These are phyloP conservation scores for Sebastolobus altivelis DNA, from an alignment of 2,797 vertebrate species.

Conservation along the genomic window DNA sequence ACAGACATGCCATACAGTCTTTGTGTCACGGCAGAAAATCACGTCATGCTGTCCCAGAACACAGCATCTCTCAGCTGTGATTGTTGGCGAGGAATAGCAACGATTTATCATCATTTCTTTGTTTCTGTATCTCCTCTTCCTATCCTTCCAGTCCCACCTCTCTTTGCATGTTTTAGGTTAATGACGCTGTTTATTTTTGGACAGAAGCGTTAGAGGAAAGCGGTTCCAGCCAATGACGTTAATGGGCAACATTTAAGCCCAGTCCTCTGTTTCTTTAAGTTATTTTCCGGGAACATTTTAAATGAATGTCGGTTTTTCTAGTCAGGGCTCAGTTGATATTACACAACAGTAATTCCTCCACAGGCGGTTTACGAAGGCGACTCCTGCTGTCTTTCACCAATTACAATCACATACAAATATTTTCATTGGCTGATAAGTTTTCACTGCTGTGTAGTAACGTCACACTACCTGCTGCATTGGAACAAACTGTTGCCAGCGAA, in stretches of 20 bases:
- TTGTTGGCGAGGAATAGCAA: not conserved
- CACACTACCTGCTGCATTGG: conserved; percentile 29
- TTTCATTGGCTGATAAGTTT: conserved; percentile 28
- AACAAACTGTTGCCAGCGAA: conserved; percentile 22
- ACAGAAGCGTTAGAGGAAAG: conserved; percentile 5
- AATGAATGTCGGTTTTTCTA: conserved; percentile 2
- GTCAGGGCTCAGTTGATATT: conserved; percentile 16
- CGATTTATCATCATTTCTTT: not conserved
- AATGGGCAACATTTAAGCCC: conserved; percentile 3
- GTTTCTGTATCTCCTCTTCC: not conserved
- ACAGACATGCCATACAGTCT: not conserved
- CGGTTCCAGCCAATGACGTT: conserved; percentile 14
- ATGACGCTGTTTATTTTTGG: not conserved
- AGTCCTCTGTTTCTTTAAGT: conserved; percentile 20
- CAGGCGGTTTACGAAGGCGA: not conserved
- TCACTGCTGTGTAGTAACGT: conserved; percentile 32
- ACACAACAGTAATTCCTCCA: conserved; percentile 4
- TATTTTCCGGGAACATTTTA: conserved; percentile 30
- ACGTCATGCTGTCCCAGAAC: conserved; percentile 18
- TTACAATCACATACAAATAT: not conserved
- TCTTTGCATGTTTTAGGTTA: conserved; percentile 8
- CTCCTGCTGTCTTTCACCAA: conserved; percentile 9
- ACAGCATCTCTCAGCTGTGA: conserved; percentile 26
- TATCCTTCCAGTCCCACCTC: not conserved
- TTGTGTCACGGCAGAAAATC: conserved; percentile 27